Evolutionary conservation across 2,797 vertebrate species (phyloP).

Genomic region (Nannoperca australis): DNA sequence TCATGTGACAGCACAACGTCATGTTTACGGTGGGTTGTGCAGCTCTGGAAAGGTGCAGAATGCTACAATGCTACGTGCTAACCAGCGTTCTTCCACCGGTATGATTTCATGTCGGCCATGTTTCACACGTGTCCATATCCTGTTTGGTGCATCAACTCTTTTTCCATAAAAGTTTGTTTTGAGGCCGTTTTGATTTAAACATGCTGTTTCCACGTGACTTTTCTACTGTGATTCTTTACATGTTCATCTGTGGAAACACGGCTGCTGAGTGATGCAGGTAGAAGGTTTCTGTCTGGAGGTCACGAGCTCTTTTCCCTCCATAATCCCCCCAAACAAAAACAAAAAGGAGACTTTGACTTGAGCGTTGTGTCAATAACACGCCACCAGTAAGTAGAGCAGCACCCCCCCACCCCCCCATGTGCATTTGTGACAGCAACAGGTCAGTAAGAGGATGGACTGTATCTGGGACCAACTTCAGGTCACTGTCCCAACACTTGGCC

Average conservation of each 20-base stretch:
- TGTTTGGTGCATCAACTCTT: too few species aligned
- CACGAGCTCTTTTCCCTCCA: background rate
- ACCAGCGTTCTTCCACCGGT: too few species aligned
- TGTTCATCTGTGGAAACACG: too few species aligned
- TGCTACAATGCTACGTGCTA: too few species aligned
- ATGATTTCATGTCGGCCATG: too few species aligned
- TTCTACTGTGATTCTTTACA: too few species aligned
- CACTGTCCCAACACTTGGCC: slow-evolving; percentile 36
- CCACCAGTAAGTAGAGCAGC: background rate
- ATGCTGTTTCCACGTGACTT: too few species aligned
- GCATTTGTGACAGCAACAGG: background rate
- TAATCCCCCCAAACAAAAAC: background rate
- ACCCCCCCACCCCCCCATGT: background rate
- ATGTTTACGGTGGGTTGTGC: too few species aligned
- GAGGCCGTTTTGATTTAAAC: too few species aligned
- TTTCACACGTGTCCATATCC: too few species aligned
- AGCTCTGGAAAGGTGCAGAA: too few species aligned
- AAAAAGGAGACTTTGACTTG: slow-evolving; percentile 3
- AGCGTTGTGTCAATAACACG: slow-evolving; percentile 6
- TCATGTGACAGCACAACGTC: slow-evolving; percentile 51
- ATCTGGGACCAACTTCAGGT: slow-evolving; percentile 6
- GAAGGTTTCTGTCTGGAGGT: background rate
- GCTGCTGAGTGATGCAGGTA: background rate
- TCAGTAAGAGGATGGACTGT: background rate
- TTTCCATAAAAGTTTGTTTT: too few species aligned